Evolutionary conservation across 2,797 vertebrate genomes (phyloP).

Genomic region (Alcedo quadribrachys): DNA sequence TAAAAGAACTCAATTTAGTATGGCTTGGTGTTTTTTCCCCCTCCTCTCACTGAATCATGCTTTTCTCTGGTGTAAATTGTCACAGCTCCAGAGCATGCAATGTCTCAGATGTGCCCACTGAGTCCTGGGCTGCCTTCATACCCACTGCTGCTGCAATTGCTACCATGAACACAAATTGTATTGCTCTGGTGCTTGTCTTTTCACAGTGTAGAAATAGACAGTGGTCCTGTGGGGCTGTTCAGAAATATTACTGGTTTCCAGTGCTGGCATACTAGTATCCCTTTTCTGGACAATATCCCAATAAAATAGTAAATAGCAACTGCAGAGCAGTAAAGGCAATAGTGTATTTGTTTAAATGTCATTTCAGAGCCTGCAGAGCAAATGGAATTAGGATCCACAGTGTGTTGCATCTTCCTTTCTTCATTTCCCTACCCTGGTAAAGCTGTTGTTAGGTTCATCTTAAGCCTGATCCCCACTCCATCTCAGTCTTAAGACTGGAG

Average conservation of each 20-base stretch:
- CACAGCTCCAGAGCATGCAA: neutral
- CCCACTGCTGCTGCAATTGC: constrained; percentile 1
- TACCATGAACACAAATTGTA: neutral
- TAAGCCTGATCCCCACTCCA: neutral
- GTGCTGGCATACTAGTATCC: constrained; percentile 49
- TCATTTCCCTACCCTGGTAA: neutral
- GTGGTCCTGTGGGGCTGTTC: constrained; percentile 22
- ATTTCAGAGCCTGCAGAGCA: constrained; percentile 45
- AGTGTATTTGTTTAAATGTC: constrained; percentile 34
- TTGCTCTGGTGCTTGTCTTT: neutral
- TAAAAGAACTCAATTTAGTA: neutral
- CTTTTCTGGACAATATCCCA: constrained; percentile 58
- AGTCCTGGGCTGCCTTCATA: constrained; percentile 7
- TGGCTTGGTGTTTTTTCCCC: accelerated
- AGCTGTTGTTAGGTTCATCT: neutral
- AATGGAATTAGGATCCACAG: constrained; percentile 47
- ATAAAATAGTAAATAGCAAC: constrained; percentile 66
- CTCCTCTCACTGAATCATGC: neutral
- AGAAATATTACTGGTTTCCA: constrained; percentile 55
- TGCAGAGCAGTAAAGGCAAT: constrained; percentile 34
- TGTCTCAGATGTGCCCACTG: neutral
- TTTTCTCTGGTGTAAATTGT: neutral
- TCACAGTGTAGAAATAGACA: neutral
- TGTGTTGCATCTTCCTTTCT: constrained; percentile 19
- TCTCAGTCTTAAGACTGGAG: neutral